phyloP scores from a whole-genome alignment of 1,140 invertebrate genomes.

The Asbolus verrucosus region DNA sequence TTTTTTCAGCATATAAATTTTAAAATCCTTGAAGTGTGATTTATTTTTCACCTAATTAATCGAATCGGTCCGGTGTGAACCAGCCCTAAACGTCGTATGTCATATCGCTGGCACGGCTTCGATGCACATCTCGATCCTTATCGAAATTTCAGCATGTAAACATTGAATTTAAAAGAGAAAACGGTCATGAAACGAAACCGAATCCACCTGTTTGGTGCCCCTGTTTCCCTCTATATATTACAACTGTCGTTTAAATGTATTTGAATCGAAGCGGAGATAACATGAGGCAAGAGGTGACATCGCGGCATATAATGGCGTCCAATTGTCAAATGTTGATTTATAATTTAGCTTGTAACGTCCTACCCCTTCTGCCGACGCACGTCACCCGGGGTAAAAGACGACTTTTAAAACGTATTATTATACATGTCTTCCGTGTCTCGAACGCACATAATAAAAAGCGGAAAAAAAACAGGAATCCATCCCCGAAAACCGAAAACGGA shows the following conservation, averaged over 20 bases:
- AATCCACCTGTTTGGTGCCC: slow-evolving; percentile 45
- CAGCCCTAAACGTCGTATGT: too few relatives aligned
- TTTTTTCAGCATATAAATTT: too few relatives aligned
- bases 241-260: slow-evolving; percentile 51
- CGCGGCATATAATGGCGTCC: slow-evolving; percentile 57
- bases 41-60: too few relatives aligned
- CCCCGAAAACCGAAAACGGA: slow-evolving; percentile 1
- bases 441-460: slow-evolving; percentile 34
- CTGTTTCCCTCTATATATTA: slow-evolving; percentile 53
- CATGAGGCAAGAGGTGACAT: slow-evolving; percentile 56
- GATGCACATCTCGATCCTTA: too few relatives aligned
- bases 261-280: slow-evolving; percentile 48
- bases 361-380: slow-evolving; percentile 12
- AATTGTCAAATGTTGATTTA: slow-evolving; percentile 57
- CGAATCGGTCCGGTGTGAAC: too few relatives aligned
- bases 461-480: slow-evolving; percentile 4
- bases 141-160: too few relatives aligned
- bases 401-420: slow-evolving; percentile 43
- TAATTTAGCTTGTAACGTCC: slow-evolving; percentile 48
- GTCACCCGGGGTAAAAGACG: slow-evolving; percentile 20
- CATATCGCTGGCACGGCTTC: too few relatives aligned
- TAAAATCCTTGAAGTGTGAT: too few relatives aligned
- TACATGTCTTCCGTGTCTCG: slow-evolving; percentile 47
- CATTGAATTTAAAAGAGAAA: too few relatives aligned
- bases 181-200: too few relatives aligned